Evolutionary conservation across 1,140 invertebrate species (phyloP).

Genomic region (Danaus melanippus): DNA sequence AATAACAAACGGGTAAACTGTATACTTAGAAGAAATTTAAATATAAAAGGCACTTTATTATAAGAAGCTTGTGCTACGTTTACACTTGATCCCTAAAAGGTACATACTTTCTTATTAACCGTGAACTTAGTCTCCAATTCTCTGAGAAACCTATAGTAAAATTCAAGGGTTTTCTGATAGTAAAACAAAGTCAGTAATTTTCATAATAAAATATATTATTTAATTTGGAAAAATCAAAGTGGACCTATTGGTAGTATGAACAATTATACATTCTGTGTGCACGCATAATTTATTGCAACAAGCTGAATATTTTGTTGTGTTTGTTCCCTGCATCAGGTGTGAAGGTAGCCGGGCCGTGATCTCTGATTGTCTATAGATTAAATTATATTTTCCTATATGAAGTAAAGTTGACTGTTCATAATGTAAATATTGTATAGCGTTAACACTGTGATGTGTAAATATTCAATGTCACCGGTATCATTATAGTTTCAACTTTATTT

Average conservation of each 20-base stretch:
- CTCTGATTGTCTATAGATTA: conserved; percentile 52
- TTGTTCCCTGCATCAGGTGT: conserved; percentile 6
- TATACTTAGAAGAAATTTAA: conserved; percentile 3
- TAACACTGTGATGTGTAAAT: conserved; percentile 25
- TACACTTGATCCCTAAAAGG: conserved; percentile 7
- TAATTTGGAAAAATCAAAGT: too few species aligned
- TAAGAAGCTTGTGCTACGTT: conserved; percentile 1
- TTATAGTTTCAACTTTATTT: too few species aligned
- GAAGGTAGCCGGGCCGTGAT: conserved; percentile 38
- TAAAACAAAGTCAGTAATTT: too few species aligned
- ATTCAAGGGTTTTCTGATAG: too few species aligned
- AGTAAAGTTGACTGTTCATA: conserved; percentile 47
- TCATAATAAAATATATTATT: too few species aligned
- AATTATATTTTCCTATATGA: conserved; percentile 63
- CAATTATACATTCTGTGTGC: neutral
- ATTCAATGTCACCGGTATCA: too few species aligned
- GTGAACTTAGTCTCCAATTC: neutral
- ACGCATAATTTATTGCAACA: neutral
- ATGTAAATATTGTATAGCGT: conserved; percentile 64
- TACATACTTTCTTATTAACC: neutral
- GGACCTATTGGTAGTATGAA: neutral
- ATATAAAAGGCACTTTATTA: conserved; percentile 7
- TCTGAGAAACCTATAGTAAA: neutral
- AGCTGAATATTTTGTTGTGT: neutral
- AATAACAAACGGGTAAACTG: neutral